These are phyloP conservation scores for Acleris literana DNA, from an alignment of 2,888 invertebrate species.

Conservation along the genomic window DNA sequence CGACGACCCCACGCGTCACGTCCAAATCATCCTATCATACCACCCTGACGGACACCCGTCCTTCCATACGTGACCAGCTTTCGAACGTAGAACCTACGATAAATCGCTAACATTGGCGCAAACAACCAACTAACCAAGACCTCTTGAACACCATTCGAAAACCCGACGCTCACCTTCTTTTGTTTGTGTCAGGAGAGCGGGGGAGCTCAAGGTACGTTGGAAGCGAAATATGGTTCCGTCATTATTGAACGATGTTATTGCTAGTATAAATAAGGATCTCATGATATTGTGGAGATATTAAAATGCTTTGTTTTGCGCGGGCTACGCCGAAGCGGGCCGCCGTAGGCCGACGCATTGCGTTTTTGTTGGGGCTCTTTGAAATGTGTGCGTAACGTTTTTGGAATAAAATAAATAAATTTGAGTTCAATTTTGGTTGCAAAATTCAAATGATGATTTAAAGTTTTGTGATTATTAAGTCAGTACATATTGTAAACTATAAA, in stretches of 20 bases:
- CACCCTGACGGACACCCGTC: constrained; percentile 72
- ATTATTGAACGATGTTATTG: constrained; percentile 79
- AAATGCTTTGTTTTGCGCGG: constrained; percentile 67
- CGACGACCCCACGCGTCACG: constrained; percentile 61
- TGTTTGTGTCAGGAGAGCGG: constrained; percentile 4
- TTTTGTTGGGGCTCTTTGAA: too few species aligned
- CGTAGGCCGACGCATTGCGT: not conserved
- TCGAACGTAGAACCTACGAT: constrained; percentile 67
- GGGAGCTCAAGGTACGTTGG: constrained; percentile 47
- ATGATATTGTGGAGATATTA: constrained; percentile 77
- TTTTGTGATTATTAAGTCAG: too few species aligned
- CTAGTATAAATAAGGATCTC: constrained; percentile 76
- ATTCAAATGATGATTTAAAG: not conserved
- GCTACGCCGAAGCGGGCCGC: constrained; percentile 44
- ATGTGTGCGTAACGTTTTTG: too few species aligned
- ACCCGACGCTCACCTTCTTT: not conserved
- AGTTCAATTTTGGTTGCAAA: too few species aligned
- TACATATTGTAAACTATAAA: too few species aligned
- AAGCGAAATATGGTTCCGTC: constrained; percentile 60
- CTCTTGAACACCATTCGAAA: constrained; percentile 28
- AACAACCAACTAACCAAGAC: constrained; percentile 49
- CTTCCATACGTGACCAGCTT: constrained; percentile 71
- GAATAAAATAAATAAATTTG: too few species aligned
- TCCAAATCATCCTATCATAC: constrained; percentile 75
- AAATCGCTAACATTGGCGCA: constrained; percentile 63